Conservation (phyloP, 1,140 invertebrate genomes). For the Ctenoplectra terminalis region DNA sequence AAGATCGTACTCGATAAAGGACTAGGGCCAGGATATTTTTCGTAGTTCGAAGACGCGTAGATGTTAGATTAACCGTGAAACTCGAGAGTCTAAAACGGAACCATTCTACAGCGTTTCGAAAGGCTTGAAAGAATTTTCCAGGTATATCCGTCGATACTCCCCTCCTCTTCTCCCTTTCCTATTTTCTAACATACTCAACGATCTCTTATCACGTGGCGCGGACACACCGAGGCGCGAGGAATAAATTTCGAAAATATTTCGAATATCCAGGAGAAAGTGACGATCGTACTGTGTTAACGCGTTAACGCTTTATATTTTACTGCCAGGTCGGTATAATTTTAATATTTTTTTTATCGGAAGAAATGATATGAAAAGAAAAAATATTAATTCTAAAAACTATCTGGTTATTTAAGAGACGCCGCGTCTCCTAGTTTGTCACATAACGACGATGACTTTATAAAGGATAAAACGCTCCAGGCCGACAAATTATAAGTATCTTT, state of each 20-base stretch:
- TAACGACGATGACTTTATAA: too few relatives aligned
- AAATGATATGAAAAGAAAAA: too few relatives aligned
- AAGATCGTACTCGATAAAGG: conserved; percentile 41
- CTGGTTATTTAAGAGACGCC: too few relatives aligned
- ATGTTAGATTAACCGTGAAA: conserved; percentile 42
- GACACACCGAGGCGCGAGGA: not conserved
- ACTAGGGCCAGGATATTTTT: not conserved
- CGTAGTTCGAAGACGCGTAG: conserved; percentile 17
- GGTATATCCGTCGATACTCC: not conserved
- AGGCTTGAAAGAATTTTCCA: conserved; percentile 25
- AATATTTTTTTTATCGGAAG: too few relatives aligned
- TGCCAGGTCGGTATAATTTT: too few relatives aligned
- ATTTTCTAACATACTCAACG: not conserved
- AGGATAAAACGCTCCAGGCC: too few relatives aligned
- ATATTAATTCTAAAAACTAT: too few relatives aligned
- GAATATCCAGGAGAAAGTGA: conserved; percentile 27
- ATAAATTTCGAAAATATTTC: conserved; percentile 38
- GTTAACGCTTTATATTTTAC: too few relatives aligned
- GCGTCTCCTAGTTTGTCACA: too few relatives aligned
- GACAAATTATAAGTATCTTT: too few relatives aligned
- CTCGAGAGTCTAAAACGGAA: not conserved
- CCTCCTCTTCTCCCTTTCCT: too few relatives aligned
- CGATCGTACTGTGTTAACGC: not conserved
- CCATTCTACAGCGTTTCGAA: not conserved
- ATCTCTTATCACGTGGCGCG: conserved; percentile 3